Evolutionary conservation across 2,888 invertebrate genomes (phyloP).

Genomic region (Ophion slaviceki): DNA sequence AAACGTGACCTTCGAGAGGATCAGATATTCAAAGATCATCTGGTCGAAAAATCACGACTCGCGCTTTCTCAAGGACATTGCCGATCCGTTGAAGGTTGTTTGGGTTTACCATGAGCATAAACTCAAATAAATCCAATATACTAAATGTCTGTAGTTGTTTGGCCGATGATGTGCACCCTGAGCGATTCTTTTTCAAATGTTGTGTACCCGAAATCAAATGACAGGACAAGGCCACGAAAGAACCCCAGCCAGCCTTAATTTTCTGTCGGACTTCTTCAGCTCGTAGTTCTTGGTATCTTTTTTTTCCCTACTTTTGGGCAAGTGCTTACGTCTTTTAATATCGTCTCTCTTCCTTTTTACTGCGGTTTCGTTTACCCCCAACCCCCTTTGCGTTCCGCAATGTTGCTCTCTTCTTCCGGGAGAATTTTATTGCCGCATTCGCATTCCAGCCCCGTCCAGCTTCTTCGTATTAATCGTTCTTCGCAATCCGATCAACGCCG

Average conservation of each 20-base stretch:
- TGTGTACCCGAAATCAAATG: too few species aligned
- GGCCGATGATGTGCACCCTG: not conserved
- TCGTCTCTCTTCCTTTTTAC: not conserved
- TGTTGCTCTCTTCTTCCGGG: not conserved
- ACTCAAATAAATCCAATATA: too few species aligned
- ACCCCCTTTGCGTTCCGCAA: too few species aligned
- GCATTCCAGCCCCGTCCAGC: not conserved
- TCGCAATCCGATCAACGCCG: slow-evolving; percentile 36
- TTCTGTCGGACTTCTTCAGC: not conserved
- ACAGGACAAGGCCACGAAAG: not conserved
- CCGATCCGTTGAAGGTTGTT: too few species aligned
- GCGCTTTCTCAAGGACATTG: too few species aligned
- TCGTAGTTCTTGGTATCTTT: not conserved
- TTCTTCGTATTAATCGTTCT: slow-evolving; percentile 52
- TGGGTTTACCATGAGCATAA: too few species aligned
- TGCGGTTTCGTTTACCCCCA: not conserved
- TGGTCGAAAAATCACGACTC: too few species aligned
- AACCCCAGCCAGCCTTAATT: not conserved
- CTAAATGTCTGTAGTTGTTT: too few species aligned
- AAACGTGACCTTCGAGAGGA: not conserved
- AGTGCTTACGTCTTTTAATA: not conserved
- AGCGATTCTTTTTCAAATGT: not conserved
- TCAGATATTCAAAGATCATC: too few species aligned
- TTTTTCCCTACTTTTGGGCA: not conserved
- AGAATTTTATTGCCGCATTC: not conserved